phyloP scores from a whole-genome alignment of 2,113 vertebrate species.

The Mellivora capensis region DNA sequence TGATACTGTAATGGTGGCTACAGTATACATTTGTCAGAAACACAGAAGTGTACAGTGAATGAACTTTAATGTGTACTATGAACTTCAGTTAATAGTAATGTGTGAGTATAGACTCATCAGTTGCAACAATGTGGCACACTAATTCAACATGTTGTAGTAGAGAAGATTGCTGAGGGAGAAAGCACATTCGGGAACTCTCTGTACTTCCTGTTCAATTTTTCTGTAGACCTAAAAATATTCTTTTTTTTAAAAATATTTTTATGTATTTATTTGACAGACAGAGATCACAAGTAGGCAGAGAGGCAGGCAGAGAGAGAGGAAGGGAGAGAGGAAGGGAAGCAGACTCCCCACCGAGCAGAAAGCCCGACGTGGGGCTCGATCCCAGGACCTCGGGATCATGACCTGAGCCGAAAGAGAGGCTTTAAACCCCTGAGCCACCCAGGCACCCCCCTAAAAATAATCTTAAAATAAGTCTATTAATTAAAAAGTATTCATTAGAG shows the following conservation, averaged over 20 bases:
- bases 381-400: too few relatives aligned
- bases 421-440: too few relatives aligned
- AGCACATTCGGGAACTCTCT: not conserved
- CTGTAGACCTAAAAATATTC: not conserved
- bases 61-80: not conserved
- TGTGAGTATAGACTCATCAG: not conserved
- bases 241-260: too few relatives aligned
- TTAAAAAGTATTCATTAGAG: not conserved
- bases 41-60: not conserved
- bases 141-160: not conserved
- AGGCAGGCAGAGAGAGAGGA: too few relatives aligned
- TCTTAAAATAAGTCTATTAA: not conserved
- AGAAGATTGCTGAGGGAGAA: not conserved
- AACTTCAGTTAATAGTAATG: not conserved
- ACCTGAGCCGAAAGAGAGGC: too few relatives aligned
- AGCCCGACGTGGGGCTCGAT: too few relatives aligned
- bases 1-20: too few relatives aligned
- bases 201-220: not conserved
- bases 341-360: rapidly evolving
- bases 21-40: not conserved
- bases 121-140: not conserved
- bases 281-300: too few relatives aligned
- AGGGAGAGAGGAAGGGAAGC: too few relatives aligned
- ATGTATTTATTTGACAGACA: too few relatives aligned
- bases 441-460: not conserved